phyloP scores from a whole-genome alignment of 2,797 vertebrate genomes.

The Borostomias antarcticus region DNA sequence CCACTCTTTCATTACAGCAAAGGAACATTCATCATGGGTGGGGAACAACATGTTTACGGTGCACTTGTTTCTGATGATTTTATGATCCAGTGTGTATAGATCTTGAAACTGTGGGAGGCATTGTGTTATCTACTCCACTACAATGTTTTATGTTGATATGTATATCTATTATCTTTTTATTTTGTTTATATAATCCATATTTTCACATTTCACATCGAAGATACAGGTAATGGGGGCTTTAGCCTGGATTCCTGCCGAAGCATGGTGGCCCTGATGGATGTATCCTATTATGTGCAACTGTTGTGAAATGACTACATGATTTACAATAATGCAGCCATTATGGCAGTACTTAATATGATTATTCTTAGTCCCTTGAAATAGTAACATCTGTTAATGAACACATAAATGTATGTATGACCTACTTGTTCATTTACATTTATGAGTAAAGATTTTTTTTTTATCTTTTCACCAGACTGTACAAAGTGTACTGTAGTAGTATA shows the following conservation, averaged over 20 bases:
- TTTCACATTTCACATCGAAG: constrained; percentile 39
- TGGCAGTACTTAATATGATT: background rate
- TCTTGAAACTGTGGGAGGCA: no score
- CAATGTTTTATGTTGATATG: background rate
- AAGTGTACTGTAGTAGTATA: no score
- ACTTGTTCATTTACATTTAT: no score
- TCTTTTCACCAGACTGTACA: no score
- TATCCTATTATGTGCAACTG: constrained; percentile 76
- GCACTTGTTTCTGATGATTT: no score
- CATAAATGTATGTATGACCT: background rate
- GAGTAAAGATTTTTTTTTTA: no score
- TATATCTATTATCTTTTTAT: background rate
- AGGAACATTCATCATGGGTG: no score
- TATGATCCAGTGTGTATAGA: no score
- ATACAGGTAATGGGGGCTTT: constrained; percentile 69
- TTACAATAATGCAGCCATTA: no score
- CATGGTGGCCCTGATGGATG: constrained; percentile 88
- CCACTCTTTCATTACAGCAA: no score
- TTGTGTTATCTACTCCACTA: no score
- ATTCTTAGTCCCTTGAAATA: background rate
- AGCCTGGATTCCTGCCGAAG: constrained; percentile 83
- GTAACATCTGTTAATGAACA: background rate
- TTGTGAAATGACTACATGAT: background rate
- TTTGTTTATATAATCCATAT: background rate
- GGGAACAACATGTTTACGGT: no score